These are phyloP conservation scores for Cyclura pinguis DNA, from an alignment of 2,797 vertebrate species.

Conservation along the genomic window DNA sequence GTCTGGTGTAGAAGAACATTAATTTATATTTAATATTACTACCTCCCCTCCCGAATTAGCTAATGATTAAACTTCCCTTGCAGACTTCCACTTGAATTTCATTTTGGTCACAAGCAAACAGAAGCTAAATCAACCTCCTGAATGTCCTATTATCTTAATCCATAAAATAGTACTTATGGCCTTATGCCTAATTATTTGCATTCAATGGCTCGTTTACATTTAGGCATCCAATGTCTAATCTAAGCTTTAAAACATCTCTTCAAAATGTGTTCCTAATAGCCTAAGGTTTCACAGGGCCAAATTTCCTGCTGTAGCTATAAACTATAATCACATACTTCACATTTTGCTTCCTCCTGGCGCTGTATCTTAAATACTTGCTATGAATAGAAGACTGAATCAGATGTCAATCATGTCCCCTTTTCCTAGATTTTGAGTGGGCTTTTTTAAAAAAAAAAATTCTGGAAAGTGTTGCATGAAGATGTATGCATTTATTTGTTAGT, in stretches of 20 bases:
- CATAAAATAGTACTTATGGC: neutral
- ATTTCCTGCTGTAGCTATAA: slow-evolving; percentile 1
- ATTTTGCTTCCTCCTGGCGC: neutral
- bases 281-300: neutral
- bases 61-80: slow-evolving; percentile 53
- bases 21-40: slow-evolving; percentile 46
- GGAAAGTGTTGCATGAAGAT: neutral
- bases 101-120: slow-evolving; percentile 47
- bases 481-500: neutral
- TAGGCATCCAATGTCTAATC: neutral
- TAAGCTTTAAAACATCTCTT: neutral
- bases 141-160: slow-evolving; percentile 50
- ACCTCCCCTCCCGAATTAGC: slow-evolving; percentile 41
- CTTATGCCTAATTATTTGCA: neutral
- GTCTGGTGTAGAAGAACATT: neutral
- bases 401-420: neutral
- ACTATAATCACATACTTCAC: slow-evolving; percentile 15
- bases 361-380: neutral
- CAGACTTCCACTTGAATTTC: slow-evolving; percentile 37
- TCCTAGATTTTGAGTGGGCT: neutral
- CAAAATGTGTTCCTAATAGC: neutral
- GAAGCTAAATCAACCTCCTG: slow-evolving; percentile 40
- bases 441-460: neutral
- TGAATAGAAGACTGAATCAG: neutral
- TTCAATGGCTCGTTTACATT: slow-evolving; percentile 23